Evolutionary conservation across 2,113 vertebrate genomes (phyloP).

Genomic region (Platysteira castanea): DNA sequence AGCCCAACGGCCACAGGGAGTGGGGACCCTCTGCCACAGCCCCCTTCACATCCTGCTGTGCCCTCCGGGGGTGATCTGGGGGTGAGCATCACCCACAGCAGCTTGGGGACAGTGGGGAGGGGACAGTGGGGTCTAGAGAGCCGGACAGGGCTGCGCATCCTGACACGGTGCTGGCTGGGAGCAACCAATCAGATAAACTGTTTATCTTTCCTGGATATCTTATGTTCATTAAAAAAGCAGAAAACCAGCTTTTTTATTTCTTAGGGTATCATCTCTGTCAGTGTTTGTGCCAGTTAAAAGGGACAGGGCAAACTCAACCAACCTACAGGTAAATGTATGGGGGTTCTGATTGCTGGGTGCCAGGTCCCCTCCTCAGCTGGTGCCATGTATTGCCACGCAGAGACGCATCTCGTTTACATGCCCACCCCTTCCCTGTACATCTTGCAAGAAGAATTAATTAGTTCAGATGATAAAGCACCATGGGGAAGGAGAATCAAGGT

Average conservation of each 20-base stretch:
- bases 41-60: rapidly evolving
- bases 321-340: rapidly evolving
- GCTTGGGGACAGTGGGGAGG: rapidly evolving
- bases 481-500: conserved; percentile 55
- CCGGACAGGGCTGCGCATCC: rapidly evolving
- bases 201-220: neutral
- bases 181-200: rapidly evolving
- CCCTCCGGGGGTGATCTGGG: rapidly evolving
- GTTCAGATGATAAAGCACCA: conserved; percentile 33
- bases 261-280: neutral
- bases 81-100: neutral
- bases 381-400: neutral
- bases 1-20: neutral
- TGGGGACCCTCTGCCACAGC: too few species aligned
- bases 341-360: neutral
- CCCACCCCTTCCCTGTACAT: neutral
- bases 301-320: neutral
- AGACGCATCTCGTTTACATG: neutral
- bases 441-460: conserved; percentile 40
- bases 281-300: neutral
- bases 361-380: neutral
- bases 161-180: rapidly evolving
- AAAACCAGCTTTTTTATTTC: neutral
- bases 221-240: neutral
- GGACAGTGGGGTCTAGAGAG: rapidly evolving